Percentiles rank a stretch among this genome's conserved stretches.
Conservation (phyloP, 2,888 invertebrate species). For the Cheilosia vulpina region DNA sequence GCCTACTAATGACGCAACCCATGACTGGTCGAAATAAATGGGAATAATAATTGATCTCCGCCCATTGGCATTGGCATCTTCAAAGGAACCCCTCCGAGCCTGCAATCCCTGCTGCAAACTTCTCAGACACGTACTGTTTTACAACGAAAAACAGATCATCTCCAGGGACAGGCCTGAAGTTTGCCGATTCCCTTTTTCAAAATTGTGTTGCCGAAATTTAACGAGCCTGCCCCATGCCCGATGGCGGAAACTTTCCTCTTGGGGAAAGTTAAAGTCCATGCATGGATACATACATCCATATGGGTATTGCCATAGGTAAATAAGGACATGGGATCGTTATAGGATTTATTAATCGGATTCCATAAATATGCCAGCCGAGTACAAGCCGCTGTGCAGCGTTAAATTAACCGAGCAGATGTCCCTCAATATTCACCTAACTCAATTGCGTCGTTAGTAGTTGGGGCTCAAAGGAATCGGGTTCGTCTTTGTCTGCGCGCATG, state of each 20-base stretch:
- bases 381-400: slow-evolving; percentile 40
- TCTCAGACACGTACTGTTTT: slow-evolving; percentile 51
- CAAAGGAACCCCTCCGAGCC: slow-evolving; percentile 32
- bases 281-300: slow-evolving; percentile 25
- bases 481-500: slow-evolving; percentile 49
- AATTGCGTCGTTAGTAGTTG: slow-evolving; percentile 20
- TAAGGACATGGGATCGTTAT: slow-evolving; percentile 63
- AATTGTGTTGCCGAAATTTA: slow-evolving; percentile 44
- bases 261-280: slow-evolving; percentile 38
- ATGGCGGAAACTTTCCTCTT: slow-evolving; percentile 13
- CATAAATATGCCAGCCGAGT: slow-evolving; percentile 55
- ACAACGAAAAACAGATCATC: slow-evolving; percentile 50
- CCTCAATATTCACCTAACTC: slow-evolving; percentile 55
- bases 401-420: slow-evolving; percentile 64
- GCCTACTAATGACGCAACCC: slow-evolving; percentile 50
- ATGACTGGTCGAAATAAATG: slow-evolving; percentile 63
- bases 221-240: slow-evolving; percentile 27
- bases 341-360: slow-evolving; percentile 66
- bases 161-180: slow-evolving; percentile 45
- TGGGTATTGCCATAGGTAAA: slow-evolving; percentile 56
- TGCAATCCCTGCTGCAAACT: slow-evolving; percentile 44
- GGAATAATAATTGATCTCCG: slow-evolving; percentile 65
- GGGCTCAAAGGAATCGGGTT: background rate
- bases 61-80: slow-evolving; percentile 35
- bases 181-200: slow-evolving; percentile 26